Percentiles rank a stretch among this genome's conserved stretches.
These are phyloP conservation scores for Neuroscelio doddi DNA, from an alignment of 2,888 invertebrate species.

Conservation along the genomic window DNA sequence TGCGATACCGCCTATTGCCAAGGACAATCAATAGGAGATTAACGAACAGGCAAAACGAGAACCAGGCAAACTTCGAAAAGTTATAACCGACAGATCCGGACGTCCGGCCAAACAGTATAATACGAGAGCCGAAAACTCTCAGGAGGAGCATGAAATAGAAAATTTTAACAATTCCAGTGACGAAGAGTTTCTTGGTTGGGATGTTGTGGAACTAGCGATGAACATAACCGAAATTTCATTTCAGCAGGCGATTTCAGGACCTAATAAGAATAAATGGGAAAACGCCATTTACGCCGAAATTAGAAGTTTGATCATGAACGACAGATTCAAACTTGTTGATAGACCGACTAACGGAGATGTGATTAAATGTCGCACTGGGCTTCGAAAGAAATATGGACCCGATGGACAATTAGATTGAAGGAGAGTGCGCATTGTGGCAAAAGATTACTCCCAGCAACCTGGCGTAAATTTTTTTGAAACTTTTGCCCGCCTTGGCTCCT, in stretches of 20 bases:
- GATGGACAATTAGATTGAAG: conserved; percentile 12
- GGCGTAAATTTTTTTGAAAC: conserved; percentile 45
- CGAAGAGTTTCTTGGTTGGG: conserved; percentile 7
- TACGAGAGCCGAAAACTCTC: background rate
- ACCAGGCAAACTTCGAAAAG: conserved; percentile 14
- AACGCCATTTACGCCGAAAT: conserved; percentile 29
- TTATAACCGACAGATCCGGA: conserved; percentile 5
- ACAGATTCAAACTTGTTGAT: conserved; percentile 34
- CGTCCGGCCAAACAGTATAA: conserved; percentile 20
- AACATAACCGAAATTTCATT: conserved; percentile 18
- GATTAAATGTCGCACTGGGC: conserved; percentile 20
- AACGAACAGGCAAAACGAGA: background rate
- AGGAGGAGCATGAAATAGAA: background rate
- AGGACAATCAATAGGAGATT: background rate
- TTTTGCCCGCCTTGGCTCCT: conserved; percentile 40
- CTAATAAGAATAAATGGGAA: conserved; percentile 29
- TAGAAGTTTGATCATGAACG: conserved; percentile 24
- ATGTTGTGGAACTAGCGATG: background rate
- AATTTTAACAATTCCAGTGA: too few species aligned
- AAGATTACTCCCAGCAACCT: conserved; percentile 24
- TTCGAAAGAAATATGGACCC: conserved; percentile 19
- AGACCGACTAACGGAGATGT: conserved; percentile 7
- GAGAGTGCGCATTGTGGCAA: conserved; percentile 32
- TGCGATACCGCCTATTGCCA: background rate
- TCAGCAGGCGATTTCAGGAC: conserved; percentile 20